Conservation (phyloP, 2,797 vertebrate genomes). For the Rhynchonycteris naso region DNA sequence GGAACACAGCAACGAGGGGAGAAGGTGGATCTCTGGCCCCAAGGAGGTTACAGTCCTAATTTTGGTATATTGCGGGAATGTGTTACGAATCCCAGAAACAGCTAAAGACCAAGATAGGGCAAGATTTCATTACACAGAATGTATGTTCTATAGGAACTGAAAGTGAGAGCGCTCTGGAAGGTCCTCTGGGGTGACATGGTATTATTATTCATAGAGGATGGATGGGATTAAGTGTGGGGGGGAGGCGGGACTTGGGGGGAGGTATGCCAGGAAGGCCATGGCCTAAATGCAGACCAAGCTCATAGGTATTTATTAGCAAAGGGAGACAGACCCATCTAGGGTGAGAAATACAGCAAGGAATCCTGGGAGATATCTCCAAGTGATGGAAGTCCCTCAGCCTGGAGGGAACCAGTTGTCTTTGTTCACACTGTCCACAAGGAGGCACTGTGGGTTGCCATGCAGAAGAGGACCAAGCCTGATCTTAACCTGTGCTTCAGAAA, state of each 20-base stretch:
- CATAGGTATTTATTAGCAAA: neutral
- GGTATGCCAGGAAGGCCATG: neutral
- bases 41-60: neutral
- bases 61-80: neutral
- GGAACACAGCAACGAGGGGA: neutral
- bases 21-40: neutral
- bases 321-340: neutral
- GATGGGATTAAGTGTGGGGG: neutral
- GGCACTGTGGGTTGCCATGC: constrained; percentile 45
- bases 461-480: neutral
- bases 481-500: rapidly evolving
- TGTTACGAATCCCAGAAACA: neutral
- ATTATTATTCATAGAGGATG: neutral
- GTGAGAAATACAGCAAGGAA: neutral
- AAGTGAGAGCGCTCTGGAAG: neutral
- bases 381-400: neutral
- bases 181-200: neutral
- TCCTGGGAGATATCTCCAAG: neutral
- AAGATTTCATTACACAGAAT: neutral
- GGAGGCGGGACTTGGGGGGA: too few species aligned
- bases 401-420: neutral
- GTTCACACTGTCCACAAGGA: constrained; percentile 56
- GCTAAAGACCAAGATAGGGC: neutral
- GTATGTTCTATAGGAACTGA: neutral
- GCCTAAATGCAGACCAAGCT: neutral